Conservation (phyloP, 2,113 vertebrate species). For the Actenoides hombroni region DNA sequence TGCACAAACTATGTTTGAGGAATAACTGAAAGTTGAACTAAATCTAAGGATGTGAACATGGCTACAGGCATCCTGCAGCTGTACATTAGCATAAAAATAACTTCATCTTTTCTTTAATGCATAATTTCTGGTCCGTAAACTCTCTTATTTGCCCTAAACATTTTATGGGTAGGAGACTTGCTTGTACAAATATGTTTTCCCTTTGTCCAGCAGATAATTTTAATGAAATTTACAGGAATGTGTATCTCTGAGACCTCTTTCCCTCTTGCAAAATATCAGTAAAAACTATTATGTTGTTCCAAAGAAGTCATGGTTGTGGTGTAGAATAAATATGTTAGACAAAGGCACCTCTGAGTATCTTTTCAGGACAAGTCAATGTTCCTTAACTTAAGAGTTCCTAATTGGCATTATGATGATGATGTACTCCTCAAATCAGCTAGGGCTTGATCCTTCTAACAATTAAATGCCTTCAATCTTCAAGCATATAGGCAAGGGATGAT, state of each 20-base stretch:
- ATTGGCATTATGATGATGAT: background rate
- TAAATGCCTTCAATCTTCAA: background rate
- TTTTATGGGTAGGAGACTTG: background rate
- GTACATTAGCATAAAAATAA: background rate
- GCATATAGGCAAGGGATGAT: background rate
- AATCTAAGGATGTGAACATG: background rate
- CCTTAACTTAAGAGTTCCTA: background rate
- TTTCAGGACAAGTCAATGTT: background rate
- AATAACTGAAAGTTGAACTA: background rate
- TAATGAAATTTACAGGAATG: background rate
- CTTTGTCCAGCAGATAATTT: background rate
- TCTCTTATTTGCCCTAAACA: background rate
- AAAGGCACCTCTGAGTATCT: background rate
- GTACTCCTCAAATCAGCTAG: background rate
- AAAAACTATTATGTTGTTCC: rapidly evolving
- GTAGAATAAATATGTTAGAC: background rate
- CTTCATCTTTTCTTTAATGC: background rate
- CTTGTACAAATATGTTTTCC: background rate
- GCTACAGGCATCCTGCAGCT: background rate
- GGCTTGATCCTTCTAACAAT: background rate
- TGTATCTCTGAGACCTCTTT: background rate
- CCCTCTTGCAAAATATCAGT: background rate
- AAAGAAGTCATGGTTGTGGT: background rate
- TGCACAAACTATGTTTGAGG: background rate
- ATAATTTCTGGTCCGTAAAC: background rate